Conservation (phyloP, 1,140 invertebrate genomes). For the Bradysia coprophila region DNA sequence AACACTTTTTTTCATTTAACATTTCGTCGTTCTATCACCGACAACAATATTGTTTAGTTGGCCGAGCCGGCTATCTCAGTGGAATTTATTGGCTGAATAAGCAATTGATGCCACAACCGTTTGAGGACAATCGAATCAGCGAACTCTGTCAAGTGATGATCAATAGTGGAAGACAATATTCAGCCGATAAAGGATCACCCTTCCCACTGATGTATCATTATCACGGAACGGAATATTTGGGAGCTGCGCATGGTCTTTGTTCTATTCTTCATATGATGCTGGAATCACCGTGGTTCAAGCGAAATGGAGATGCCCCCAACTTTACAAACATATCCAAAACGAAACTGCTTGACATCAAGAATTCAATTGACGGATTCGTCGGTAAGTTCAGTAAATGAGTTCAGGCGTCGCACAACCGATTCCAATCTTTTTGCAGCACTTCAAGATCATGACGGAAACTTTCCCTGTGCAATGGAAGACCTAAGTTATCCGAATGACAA, state of each 20-base stretch:
- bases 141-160: constrained; percentile 48
- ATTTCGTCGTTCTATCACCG: too few species aligned
- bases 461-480: constrained; percentile 59
- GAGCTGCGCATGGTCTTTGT: constrained; percentile 59
- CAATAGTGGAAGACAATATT: constrained; percentile 47
- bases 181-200: constrained; percentile 31
- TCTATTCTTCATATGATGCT: constrained; percentile 37
- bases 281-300: constrained; percentile 23
- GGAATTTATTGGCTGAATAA: constrained; percentile 53
- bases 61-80: constrained; percentile 57
- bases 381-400: constrained; percentile 33
- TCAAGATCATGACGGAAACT: constrained; percentile 53
- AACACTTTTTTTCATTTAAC: too few species aligned
- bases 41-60: too few species aligned
- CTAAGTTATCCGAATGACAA: constrained; percentile 25
- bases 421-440: constrained; percentile 24
- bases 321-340: constrained; percentile 12
- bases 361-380: constrained; percentile 28
- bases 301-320: too few species aligned
- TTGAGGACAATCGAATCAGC: constrained; percentile 31
- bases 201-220: constrained; percentile 72
- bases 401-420: constrained; percentile 27
- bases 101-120: constrained; percentile 29
- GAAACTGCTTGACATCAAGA: constrained; percentile 24
- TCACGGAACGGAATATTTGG: constrained; percentile 69